Evolutionary conservation across 2,888 invertebrate species (phyloP).

Genomic region (Adela reaumurella): DNA sequence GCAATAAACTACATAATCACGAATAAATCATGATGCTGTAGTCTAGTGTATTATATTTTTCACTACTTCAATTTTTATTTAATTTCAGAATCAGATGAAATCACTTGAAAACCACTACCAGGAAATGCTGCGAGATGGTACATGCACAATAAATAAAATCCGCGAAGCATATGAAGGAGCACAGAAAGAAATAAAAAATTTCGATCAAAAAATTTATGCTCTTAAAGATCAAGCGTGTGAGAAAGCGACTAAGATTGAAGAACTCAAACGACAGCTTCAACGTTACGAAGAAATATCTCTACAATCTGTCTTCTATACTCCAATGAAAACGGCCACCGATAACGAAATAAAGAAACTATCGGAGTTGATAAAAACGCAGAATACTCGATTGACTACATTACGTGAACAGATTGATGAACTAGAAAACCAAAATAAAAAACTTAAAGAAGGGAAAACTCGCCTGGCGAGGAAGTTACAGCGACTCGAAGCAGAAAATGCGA

Average conservation of each 20-base stretch:
- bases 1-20: too few species aligned
- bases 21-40: too few species aligned
- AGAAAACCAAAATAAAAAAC: conserved; percentile 50
- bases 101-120: conserved; percentile 41
- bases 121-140: conserved; percentile 44
- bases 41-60: too few species aligned
- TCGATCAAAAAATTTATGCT: conserved; percentile 49
- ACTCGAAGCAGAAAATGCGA: conserved; percentile 27
- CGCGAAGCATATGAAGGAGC: conserved; percentile 35
- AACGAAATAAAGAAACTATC: conserved; percentile 60
- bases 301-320: conserved; percentile 46
- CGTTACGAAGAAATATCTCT: conserved; percentile 46
- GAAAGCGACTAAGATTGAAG: conserved; percentile 43
- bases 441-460: conserved; percentile 48
- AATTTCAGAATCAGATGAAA: conserved; percentile 50
- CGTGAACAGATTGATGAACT: conserved; percentile 56
- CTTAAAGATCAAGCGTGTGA: conserved; percentile 40
- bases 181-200: conserved; percentile 39
- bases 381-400: conserved; percentile 56
- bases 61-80: too few species aligned
- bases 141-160: conserved; percentile 45
- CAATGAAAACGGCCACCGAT: conserved; percentile 56
- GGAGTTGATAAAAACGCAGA: conserved; percentile 54
- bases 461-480: conserved; percentile 25
- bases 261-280: conserved; percentile 37